Percentiles rank a stretch among this genome's conserved stretches.
phyloP scores from a whole-genome alignment of 2,113 vertebrate genomes.

The Lota lota region DNA sequence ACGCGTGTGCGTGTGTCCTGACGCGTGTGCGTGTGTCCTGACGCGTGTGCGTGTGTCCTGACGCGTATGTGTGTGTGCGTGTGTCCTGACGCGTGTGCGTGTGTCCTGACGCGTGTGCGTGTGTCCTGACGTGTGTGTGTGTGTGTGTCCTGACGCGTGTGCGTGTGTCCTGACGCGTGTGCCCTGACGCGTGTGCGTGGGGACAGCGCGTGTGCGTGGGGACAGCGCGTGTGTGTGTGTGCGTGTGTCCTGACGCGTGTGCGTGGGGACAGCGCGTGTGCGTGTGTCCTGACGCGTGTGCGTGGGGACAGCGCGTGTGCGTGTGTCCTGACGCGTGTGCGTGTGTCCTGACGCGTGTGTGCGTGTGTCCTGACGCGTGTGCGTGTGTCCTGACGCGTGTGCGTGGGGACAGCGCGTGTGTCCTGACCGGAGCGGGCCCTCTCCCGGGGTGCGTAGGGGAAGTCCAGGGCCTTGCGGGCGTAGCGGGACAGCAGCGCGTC shows the following conservation, averaged over 20 bases:
- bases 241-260: background rate
- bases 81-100: background rate
- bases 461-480: conserved; percentile 86
- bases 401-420: background rate
- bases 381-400: background rate
- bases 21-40: no score
- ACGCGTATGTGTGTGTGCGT: background rate
- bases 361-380: background rate
- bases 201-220: no score
- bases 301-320: no score
- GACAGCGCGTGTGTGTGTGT: background rate
- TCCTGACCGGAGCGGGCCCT: conserved; percentile 82
- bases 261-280: background rate
- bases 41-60: no score
- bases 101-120: background rate
- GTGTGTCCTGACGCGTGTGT: conserved; percentile 8
- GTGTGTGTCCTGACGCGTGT: background rate
- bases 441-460: conserved; percentile 84
- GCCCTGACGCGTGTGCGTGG: no score
- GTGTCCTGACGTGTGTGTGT: background rate
- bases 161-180: no score
- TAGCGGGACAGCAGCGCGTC: conserved; percentile 86
- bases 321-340: conserved; percentile 61
- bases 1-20: no score
- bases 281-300: no score